Percentiles rank a stretch among this genome's conserved stretches.
phyloP scores from a whole-genome alignment of 2,797 vertebrate genomes.

The Lagodon rhomboides region DNA sequence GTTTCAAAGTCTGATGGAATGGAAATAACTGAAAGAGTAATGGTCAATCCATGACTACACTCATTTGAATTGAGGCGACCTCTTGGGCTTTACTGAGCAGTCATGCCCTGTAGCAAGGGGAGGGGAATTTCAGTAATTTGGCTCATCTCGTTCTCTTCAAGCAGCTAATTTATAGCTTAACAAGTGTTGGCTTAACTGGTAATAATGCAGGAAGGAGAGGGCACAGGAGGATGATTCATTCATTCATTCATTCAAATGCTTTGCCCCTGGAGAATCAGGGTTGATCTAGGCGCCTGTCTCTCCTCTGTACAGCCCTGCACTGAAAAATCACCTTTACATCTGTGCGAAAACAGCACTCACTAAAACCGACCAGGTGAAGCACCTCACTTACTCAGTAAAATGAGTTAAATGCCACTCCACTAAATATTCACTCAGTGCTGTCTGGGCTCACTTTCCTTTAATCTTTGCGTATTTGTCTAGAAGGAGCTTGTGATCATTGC shows the following conservation, averaged over 20 bases:
- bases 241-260: background rate
- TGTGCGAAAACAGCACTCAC: conserved; percentile 22
- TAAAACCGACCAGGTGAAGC: background rate
- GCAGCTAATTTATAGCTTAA: background rate
- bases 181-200: background rate
- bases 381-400: background rate
- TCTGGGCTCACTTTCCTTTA: background rate
- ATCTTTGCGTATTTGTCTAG: background rate
- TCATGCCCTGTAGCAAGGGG: background rate
- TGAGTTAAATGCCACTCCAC: background rate
- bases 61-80: conserved; percentile 6
- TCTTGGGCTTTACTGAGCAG: conserved; percentile 1
- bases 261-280: conserved; percentile 44
- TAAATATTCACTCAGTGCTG: background rate
- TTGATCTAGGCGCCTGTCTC: conserved; percentile 5
- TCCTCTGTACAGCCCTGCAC: background rate
- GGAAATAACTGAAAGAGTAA: conserved; percentile 7
- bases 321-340: background rate
- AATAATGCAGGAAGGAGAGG: background rate
- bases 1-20: background rate
- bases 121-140: background rate
- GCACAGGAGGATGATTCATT: background rate
- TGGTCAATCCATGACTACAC: background rate
- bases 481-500: background rate
- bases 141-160: background rate